Conservation (phyloP, 1,140 invertebrate species). For the Dreissena rostriformis region DNA sequence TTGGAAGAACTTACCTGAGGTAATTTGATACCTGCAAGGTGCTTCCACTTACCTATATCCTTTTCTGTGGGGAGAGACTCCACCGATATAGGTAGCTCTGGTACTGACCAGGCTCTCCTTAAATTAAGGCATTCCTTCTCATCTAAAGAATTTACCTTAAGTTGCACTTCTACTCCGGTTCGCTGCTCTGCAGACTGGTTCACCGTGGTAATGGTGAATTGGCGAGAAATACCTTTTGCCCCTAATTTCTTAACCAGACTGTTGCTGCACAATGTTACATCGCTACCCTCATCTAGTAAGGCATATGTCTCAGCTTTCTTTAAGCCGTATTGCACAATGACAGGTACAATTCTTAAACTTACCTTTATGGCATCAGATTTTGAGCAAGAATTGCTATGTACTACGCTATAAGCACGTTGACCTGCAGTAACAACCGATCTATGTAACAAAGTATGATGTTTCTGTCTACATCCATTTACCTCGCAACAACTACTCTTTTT, state of each 20-base stretch:
- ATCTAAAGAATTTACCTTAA: conserved; percentile 26
- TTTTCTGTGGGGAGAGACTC: neutral
- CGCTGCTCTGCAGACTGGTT: conserved; percentile 2
- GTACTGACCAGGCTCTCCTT: conserved; percentile 23
- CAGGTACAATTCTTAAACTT: conserved; percentile 29
- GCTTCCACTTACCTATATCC: conserved; percentile 28
- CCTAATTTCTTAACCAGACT: neutral
- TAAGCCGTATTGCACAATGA: neutral
- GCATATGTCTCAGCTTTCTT: conserved; percentile 11
- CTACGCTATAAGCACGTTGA: neutral
- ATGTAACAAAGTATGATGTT: conserved; percentile 39
- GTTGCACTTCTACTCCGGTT: conserved; percentile 2
- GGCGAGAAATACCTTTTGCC: conserved; percentile 4
- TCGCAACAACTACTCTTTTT: conserved; percentile 20
- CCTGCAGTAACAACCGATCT: neutral
- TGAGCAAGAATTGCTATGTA: conserved; percentile 6
- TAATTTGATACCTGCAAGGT: conserved; percentile 13
- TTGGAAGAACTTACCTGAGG: neutral
- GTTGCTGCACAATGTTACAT: conserved; percentile 30
- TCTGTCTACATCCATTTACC: conserved; percentile 11
- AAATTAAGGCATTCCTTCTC: neutral
- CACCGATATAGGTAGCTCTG: conserved; percentile 16
- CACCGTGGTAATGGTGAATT: conserved; percentile 32
- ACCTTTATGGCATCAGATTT: conserved; percentile 18
- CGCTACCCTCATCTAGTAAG: conserved; percentile 28